These are phyloP conservation scores for Diploptera punctata DNA, from an alignment of 2,888 invertebrate species.

Conservation along the genomic window DNA sequence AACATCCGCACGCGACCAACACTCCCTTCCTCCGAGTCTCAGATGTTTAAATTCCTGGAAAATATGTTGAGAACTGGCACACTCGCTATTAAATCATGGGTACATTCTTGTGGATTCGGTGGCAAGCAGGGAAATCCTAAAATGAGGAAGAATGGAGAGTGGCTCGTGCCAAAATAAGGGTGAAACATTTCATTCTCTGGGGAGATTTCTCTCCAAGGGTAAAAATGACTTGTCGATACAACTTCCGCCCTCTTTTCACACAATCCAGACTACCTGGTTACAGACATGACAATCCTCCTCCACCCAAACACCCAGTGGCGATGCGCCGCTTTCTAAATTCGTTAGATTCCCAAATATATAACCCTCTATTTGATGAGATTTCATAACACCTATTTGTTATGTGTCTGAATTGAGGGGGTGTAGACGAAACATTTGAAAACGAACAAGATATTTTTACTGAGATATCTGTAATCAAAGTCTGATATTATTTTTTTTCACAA, in stretches of 20 bases:
- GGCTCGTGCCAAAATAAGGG: conserved; percentile 26
- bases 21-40: neutral
- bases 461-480: too few species aligned
- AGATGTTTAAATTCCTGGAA: conserved; percentile 13
- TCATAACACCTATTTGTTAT: too few species aligned
- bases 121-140: neutral
- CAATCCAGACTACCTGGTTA: conserved; percentile 36
- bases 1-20: neutral
- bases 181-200: neutral
- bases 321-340: too few species aligned
- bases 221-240: conserved; percentile 32
- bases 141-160: neutral
- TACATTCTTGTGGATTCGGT: neutral
- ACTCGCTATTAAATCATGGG: conserved; percentile 23
- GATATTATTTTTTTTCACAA: too few species aligned
- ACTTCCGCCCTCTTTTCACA: conserved; percentile 37
- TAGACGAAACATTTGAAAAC: too few species aligned
- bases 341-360: too few species aligned
- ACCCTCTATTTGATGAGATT: too few species aligned
- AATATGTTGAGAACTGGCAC: too few species aligned
- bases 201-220: conserved; percentile 1
- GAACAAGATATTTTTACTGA: too few species aligned
- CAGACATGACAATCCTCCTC: conserved; percentile 1
- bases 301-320: neutral
- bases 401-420: too few species aligned